phyloP scores from a whole-genome alignment of 53 echinoderm and acorn worm species.

The Holothuria leucospilota region DNA sequence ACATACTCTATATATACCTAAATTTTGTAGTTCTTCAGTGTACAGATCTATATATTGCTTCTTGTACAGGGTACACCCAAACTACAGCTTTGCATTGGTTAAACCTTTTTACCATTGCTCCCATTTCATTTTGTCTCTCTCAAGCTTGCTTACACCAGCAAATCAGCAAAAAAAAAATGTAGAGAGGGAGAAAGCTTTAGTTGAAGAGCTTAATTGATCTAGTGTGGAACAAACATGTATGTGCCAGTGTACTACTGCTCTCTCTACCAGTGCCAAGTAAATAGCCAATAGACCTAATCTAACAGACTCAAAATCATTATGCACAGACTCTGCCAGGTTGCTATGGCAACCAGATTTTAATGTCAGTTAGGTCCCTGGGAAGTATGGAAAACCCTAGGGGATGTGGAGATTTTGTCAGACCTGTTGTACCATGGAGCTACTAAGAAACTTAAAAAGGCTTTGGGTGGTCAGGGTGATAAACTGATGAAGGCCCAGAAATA shows the following conservation, averaged over 20 bases:
- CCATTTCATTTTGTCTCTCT: no score
- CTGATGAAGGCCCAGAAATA: no score
- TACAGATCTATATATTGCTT: no score
- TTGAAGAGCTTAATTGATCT: neutral
- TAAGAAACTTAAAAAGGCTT: neutral
- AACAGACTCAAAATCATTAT: constrained; percentile 33
- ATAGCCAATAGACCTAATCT: constrained; percentile 32
- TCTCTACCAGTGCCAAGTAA: neutral
- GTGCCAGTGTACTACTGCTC: neutral
- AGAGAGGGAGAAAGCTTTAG: neutral
- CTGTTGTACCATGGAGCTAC: constrained; percentile 23
- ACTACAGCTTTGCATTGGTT: no score
- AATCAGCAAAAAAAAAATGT: neutral
- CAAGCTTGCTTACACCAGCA: no score
- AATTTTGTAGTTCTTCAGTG: no score
- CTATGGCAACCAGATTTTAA: constrained; percentile 46
- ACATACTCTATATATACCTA: no score
- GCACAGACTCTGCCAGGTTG: constrained; percentile 47
- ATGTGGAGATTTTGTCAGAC: constrained; percentile 13
- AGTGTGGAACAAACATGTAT: neutral
- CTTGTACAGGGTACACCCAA: no score
- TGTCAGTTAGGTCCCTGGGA: constrained; percentile 47
- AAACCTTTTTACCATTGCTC: no score
- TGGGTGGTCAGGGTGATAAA: constrained; percentile 11
- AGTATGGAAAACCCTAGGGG: constrained; percentile 43